Evolutionary conservation across 2,797 vertebrate genomes (phyloP).

Genomic region (Notolepis coatsorum): DNA sequence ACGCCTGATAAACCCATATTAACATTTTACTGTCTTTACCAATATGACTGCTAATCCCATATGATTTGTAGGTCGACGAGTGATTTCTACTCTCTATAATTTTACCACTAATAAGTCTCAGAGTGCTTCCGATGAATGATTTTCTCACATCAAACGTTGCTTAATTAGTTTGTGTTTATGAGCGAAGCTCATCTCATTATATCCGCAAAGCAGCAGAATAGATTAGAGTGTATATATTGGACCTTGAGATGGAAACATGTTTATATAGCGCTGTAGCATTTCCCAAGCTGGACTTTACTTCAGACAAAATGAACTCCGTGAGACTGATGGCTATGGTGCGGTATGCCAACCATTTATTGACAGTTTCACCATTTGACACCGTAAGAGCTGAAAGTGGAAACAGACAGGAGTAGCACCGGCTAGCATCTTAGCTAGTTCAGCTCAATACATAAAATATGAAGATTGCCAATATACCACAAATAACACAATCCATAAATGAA

Average conservation of each 20-base stretch:
- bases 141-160: conserved; percentile 53
- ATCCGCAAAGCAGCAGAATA: conserved; percentile 40
- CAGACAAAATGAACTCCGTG: too few species aligned
- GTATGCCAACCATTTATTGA: too few species aligned
- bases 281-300: too few species aligned
- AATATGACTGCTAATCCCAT: conserved; percentile 41
- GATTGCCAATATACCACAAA: too few species aligned
- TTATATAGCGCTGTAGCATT: too few species aligned
- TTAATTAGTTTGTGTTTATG: conserved; percentile 65
- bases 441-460: too few species aligned
- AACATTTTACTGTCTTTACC: conserved; percentile 25
- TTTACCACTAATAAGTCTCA: conserved; percentile 47
- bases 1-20: conserved; percentile 20
- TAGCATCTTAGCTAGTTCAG: too few species aligned
- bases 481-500: too few species aligned
- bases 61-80: conserved; percentile 31
- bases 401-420: too few species aligned
- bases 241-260: conserved; percentile 29
- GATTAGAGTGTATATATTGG: conserved; percentile 21
- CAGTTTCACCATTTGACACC: too few species aligned
- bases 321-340: too few species aligned
- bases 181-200: conserved; percentile 56
- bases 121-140: conserved; percentile 47
- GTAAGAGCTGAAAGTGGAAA: too few species aligned
- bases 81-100: conserved; percentile 20